Percentiles rank a stretch among this genome's conserved stretches.
phyloP scores from a whole-genome alignment of 2,113 vertebrate genomes.

The Paracyprichromis sp. region DNA sequence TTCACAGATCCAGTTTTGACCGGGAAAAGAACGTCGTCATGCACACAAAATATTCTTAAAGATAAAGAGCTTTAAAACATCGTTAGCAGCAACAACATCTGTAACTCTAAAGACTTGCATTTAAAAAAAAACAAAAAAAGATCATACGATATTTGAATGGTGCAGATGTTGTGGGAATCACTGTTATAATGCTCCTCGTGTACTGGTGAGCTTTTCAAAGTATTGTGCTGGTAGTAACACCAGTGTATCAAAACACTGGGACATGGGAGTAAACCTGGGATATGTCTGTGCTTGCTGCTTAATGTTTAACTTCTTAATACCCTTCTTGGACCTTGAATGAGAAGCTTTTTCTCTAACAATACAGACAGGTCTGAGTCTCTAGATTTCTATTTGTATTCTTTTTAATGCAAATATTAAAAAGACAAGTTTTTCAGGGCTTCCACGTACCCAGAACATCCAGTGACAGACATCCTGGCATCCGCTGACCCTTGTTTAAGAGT shows the following conservation, averaged over 20 bases:
- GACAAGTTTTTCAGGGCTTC: neutral
- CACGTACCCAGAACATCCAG: neutral
- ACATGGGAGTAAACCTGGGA: neutral
- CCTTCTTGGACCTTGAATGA: neutral
- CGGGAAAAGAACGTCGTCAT: neutral
- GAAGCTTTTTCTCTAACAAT: neutral
- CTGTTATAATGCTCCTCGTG: neutral
- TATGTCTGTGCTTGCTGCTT: rapidly evolving
- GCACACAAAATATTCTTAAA: neutral
- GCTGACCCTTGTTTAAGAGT: neutral
- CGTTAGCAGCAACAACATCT: neutral
- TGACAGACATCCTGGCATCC: neutral
- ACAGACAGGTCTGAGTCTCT: neutral
- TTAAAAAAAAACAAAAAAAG: neutral
- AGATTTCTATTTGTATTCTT: neutral
- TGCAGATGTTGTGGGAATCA: neutral
- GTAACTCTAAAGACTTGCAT: neutral
- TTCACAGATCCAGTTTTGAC: neutral
- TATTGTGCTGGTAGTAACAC: neutral
- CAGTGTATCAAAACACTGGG: rapidly evolving
- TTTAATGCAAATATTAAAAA: neutral
- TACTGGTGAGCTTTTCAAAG: neutral
- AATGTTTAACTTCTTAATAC: neutral
- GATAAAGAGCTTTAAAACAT: neutral
- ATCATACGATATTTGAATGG: neutral